Evolutionary conservation across 2,797 vertebrate species (phyloP).

Genomic region (Phylloscopus collybita): DNA sequence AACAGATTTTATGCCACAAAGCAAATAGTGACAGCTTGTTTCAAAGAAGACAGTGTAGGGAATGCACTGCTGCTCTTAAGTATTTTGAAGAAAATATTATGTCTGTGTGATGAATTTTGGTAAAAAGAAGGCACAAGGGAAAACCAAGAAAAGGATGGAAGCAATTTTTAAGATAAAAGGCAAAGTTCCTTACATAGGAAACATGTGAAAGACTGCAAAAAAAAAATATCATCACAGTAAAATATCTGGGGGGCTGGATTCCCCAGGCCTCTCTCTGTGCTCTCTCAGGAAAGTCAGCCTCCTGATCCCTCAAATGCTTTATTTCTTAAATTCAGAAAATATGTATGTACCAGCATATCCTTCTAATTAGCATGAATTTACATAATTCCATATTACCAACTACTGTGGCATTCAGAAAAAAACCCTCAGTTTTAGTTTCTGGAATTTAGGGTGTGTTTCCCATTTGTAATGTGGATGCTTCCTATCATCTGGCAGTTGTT

Average conservation of each 20-base stretch:
- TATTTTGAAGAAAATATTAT: neutral
- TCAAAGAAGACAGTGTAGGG: neutral
- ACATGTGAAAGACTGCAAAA: neutral
- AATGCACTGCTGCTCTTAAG: neutral
- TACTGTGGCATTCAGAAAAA: neutral
- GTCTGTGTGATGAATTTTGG: neutral
- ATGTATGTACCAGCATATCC: neutral
- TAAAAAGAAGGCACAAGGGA: neutral
- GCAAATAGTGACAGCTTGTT: neutral
- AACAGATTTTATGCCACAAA: neutral
- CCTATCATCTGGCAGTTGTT: neutral
- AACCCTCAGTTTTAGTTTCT: neutral
- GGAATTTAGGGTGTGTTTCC: neutral
- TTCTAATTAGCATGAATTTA: conserved; percentile 19
- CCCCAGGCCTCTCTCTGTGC: neutral
- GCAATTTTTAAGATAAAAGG: neutral
- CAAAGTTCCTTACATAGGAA: neutral
- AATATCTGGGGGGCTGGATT: neutral
- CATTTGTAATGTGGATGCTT: neutral
- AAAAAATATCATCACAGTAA: neutral
- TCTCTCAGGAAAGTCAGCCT: neutral
- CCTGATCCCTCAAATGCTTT: neutral
- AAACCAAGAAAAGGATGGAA: neutral
- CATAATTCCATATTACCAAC: conserved; percentile 12
- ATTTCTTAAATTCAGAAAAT: conserved; percentile 23